These are phyloP conservation scores for Parazoanthus swiftii DNA, from an alignment of 92 coral and sea anemone species.

Conservation along the genomic window DNA sequence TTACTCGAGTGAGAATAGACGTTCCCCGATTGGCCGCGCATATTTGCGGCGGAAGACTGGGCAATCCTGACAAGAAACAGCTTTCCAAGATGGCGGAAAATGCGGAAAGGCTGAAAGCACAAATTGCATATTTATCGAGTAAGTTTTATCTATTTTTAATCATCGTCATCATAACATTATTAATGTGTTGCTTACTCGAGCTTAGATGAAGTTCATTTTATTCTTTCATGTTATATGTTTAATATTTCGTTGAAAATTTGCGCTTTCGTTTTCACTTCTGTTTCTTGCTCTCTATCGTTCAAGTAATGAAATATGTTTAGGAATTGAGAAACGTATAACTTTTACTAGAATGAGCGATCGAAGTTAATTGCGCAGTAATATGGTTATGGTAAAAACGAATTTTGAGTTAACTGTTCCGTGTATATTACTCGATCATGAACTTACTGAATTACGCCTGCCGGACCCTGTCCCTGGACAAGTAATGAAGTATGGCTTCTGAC, in stretches of 20 bases:
- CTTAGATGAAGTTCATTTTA: neutral
- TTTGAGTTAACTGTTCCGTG: neutral
- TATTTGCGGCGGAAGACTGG: too few species aligned
- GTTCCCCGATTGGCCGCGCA: too few species aligned
- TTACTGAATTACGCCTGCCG: too few species aligned
- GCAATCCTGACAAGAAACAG: neutral
- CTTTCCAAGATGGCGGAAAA: slow-evolving; percentile 8
- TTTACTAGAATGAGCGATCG: too few species aligned
- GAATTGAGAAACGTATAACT: too few species aligned
- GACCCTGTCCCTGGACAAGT: neutral
- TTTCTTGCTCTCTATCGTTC: neutral
- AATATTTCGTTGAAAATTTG: too few species aligned
- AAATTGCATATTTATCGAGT: slow-evolving; percentile 33
- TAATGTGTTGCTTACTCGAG: neutral
- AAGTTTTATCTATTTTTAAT: neutral
- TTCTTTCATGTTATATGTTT: neutral
- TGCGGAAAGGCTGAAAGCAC: slow-evolving; percentile 20
- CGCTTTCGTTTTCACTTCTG: neutral
- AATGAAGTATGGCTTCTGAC: too few species aligned
- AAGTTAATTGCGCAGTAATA: too few species aligned
- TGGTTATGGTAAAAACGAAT: too few species aligned
- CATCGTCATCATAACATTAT: neutral
- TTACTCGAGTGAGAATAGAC: too few species aligned
- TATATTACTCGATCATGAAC: neutral
- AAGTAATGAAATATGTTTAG: too few species aligned